Percentiles rank a stretch among this genome's conserved stretches.
Conservation (phyloP, 2,888 invertebrate genomes). For the Malthinus flaveolus region DNA sequence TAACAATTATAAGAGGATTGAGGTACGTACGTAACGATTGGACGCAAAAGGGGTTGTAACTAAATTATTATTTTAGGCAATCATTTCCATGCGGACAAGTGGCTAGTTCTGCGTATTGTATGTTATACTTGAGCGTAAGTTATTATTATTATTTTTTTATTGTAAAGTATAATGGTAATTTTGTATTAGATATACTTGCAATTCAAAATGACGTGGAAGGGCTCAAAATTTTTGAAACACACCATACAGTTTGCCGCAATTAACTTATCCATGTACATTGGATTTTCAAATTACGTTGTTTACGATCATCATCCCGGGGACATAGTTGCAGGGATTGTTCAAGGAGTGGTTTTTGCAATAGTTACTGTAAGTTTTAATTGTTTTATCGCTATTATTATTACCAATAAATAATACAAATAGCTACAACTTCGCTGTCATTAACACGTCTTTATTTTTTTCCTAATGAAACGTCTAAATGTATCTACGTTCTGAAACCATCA, state of each 20-base stretch:
- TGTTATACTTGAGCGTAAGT: conserved; percentile 2
- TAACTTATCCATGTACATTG: neutral
- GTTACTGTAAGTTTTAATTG: neutral
- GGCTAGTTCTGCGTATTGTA: neutral
- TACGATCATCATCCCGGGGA: neutral
- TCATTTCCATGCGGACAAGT: conserved; percentile 1
- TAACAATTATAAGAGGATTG: neutral
- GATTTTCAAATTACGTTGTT: neutral
- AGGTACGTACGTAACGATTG: too few species aligned
- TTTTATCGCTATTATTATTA: too few species aligned
- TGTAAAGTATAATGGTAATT: neutral
- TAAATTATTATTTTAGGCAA: neutral
- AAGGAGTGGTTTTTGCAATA: neutral
- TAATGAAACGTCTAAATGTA: too few species aligned
- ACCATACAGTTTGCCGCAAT: neutral
- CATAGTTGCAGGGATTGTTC: neutral
- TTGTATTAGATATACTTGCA: neutral
- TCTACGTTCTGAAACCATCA: too few species aligned
- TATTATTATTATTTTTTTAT: neutral
- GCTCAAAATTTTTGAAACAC: conserved; percentile 4
- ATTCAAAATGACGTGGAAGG: neutral
- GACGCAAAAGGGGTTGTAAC: neutral
- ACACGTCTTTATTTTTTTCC: too few species aligned
- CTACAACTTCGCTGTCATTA: too few species aligned
- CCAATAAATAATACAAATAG: too few species aligned